Evolutionary conservation across 2,888 invertebrate genomes (phyloP).

Genomic region (Euzetes globulus): DNA sequence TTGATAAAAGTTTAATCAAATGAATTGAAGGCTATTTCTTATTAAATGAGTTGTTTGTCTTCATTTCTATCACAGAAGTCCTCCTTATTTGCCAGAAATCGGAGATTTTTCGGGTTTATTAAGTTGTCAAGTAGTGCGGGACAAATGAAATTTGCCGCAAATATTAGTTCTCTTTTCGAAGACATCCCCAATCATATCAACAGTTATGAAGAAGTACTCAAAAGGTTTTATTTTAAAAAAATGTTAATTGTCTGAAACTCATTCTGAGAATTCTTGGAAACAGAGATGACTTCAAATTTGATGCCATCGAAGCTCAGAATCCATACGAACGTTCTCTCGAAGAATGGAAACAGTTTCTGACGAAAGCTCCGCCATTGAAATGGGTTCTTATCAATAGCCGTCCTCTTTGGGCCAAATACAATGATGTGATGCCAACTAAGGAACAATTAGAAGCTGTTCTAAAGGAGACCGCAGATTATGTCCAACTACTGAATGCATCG

Average conservation of each 20-base stretch:
- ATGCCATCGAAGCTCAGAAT: constrained; percentile 35
- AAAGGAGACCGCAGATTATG: constrained; percentile 28
- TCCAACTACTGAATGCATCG: constrained; percentile 20
- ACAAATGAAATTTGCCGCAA: constrained; percentile 31
- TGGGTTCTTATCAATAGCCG: constrained; percentile 35
- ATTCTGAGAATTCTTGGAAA: neutral
- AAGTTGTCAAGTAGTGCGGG: neutral
- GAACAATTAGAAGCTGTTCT: constrained; percentile 2
- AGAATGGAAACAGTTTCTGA: constrained; percentile 32
- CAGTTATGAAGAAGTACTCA: constrained; percentile 30
- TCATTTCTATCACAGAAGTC: neutral
- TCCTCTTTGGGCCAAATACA: constrained; percentile 15
- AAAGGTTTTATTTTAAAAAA: constrained; percentile 14
- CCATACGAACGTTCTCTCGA: constrained; percentile 32
- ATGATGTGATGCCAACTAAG: constrained; percentile 17
- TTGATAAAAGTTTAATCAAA: neutral
- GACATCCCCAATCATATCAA: constrained; percentile 35
- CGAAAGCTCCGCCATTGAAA: constrained; percentile 15
- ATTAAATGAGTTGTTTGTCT: neutral
- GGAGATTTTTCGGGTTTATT: neutral
- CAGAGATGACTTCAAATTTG: constrained; percentile 33
- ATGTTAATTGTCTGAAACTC: neutral
- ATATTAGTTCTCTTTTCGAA: constrained; percentile 30
- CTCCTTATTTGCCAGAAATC: neutral
- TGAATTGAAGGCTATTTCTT: neutral